Evolutionary conservation across 2,113 vertebrate species (phyloP), one percentile per base, ranked within the genome.

Genomic region (Thunnus thynnus): DNA sequence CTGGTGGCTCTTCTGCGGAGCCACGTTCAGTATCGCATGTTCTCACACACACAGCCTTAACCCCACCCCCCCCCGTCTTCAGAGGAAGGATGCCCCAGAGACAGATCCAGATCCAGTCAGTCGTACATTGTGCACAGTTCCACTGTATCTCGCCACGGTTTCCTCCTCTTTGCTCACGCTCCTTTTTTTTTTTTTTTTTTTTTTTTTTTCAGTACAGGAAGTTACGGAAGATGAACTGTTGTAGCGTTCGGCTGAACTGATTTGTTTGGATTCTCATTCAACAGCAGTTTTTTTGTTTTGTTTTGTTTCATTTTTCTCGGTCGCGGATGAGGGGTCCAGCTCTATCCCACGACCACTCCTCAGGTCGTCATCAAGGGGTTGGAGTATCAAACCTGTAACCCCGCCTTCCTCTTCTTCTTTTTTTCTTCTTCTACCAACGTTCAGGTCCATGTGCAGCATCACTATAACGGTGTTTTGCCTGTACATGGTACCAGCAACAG

Each of bases 21-120:
- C 76, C 76, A 66, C 76, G 16, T 78, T 89, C 79, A 85, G 83
- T 84, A 79, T 74, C 77, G 62, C 87, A 88, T 85, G 83, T 82
- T 68, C 22, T 22, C 85, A 82, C 84, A 84, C 84, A 78, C 89
- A 85, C 86, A 87, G 90, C 88, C 91, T 90, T 92, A 92, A 83
- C 76, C 84, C 52, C 68, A 3, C 74, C 60, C 11, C 54, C 57
- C 18, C 73, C 27, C 13, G 72, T 87, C 84, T 75, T 73, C 87
- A 90, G 80, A 80, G 67, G 78, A 67, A 17, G 80, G 76, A 73
- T 68, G 10, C 58, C 60, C 22, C 72, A 65, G 71, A 84, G 83
- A 68, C 36, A 41, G 36, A 41, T 41, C 36, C 4, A 16, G 60
- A 81, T 79, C 76, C 82, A 36, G 84, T 56, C 64, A 30, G 67